Percentiles rank a stretch among this genome's conserved stretches.
Conservation (phyloP, 2,888 invertebrate genomes). For the Seladonia tumulorum region DNA sequence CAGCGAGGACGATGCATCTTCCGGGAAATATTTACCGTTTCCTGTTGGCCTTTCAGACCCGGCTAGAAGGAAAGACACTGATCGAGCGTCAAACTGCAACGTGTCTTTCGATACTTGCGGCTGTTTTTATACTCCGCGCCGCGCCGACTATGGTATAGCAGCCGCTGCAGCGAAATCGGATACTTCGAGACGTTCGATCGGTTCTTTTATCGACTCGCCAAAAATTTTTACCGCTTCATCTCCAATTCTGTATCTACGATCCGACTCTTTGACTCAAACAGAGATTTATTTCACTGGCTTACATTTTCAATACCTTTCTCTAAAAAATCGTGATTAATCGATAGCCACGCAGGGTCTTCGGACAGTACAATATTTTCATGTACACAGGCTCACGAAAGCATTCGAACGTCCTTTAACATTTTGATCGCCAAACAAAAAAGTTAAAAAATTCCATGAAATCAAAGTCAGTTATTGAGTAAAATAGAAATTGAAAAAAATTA, state of each 20-base stretch:
- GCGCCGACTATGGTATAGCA: background rate
- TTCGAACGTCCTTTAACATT: too few relatives aligned
- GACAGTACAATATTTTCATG: background rate
- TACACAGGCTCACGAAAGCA: too few relatives aligned
- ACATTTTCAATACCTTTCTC: too few relatives aligned
- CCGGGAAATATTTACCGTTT: slow-evolving; percentile 76
- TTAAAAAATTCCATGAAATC: too few relatives aligned
- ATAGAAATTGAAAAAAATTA: too few relatives aligned
- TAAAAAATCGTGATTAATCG: too few relatives aligned
- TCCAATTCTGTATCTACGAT: background rate
- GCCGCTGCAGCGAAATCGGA: background rate
- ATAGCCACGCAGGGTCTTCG: too few relatives aligned
- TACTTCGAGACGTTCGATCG: background rate
- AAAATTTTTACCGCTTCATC: background rate
- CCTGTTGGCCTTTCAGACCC: slow-evolving; percentile 58
- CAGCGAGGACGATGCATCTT: slow-evolving; percentile 65
- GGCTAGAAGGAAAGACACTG: slow-evolving; percentile 24
- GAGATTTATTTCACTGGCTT: background rate
- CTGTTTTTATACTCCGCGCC: background rate
- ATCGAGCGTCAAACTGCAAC: slow-evolving; percentile 37
- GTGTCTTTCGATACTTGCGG: slow-evolving; percentile 5
- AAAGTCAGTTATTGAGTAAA: too few relatives aligned
- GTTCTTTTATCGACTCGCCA: background rate
- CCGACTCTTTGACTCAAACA: background rate
- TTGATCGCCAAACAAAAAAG: too few relatives aligned